Evolutionary conservation across 1,140 invertebrate genomes (phyloP).

Genomic region (Nomia melanderi): DNA sequence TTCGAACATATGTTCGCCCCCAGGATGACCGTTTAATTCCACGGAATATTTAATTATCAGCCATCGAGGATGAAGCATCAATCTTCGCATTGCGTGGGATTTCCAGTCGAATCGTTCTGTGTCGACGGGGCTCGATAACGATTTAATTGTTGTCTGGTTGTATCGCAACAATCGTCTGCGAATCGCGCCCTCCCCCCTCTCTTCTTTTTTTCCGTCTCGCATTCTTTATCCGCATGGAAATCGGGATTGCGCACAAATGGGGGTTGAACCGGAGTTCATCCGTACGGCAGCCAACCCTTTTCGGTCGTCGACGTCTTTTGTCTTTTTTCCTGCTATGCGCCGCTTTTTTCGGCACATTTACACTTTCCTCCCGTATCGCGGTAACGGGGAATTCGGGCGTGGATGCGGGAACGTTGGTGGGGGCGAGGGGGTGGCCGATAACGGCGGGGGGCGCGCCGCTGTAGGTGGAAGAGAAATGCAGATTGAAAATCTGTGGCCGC

Average conservation of each 20-base stretch:
- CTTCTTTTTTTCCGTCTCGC: background rate
- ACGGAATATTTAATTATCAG: no score
- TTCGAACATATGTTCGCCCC: no score
- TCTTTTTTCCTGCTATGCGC: slow-evolving; percentile 1
- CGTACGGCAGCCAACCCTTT: background rate
- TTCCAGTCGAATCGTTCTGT: no score
- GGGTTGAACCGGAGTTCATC: background rate
- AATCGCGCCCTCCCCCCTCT: slow-evolving; percentile 6
- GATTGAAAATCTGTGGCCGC: slow-evolving; percentile 63
- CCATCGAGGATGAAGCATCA: no score
- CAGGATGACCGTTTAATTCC: no score
- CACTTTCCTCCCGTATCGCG: slow-evolving; percentile 22
- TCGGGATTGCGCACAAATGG: slow-evolving; percentile 7
- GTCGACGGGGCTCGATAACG: no score
- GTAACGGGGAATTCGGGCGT: slow-evolving; percentile 38
- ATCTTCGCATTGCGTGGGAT: no score
- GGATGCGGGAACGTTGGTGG: background rate
- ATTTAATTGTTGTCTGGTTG: no score
- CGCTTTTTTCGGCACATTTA: slow-evolving; percentile 36
- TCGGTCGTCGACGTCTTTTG: background rate
- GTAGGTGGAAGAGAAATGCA: slow-evolving; percentile 63
- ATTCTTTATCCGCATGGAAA: background rate
- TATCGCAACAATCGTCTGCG: background rate
- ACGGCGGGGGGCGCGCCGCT: background rate
- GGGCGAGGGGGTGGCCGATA: background rate